These are phyloP conservation scores for Eulimnadia texana DNA, from an alignment of 1,140 invertebrate genomes.

Conservation along the genomic window DNA sequence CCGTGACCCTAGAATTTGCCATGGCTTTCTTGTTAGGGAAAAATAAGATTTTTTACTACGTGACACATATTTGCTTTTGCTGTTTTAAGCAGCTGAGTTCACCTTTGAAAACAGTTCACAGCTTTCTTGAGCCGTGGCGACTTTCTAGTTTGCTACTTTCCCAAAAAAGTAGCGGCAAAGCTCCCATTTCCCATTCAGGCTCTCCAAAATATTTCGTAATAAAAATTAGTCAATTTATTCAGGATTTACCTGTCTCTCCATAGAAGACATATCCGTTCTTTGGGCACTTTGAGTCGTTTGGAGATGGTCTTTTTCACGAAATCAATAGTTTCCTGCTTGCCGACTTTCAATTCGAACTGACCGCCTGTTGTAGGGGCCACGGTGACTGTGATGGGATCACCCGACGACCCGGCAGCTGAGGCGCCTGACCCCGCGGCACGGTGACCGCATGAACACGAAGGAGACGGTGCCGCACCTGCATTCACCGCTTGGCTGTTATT, in stretches of 20 bases:
- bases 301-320: constrained; percentile 79
- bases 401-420: neutral
- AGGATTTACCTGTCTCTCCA: constrained; percentile 66
- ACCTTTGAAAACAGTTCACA: no score
- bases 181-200: no score
- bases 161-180: no score
- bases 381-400: neutral
- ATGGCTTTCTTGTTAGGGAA: no score
- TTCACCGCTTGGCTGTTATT: constrained; percentile 9
- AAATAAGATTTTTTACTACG: no score
- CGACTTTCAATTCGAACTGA: constrained; percentile 65
- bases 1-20: no score
- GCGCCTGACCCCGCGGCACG: constrained; percentile 5
- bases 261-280: constrained; percentile 78
- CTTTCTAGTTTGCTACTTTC: no score
- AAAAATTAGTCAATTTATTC: no score
- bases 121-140: no score
- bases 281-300: constrained; percentile 78
- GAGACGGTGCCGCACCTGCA: neutral
- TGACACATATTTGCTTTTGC: no score
- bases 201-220: no score
- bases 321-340: constrained; percentile 62
- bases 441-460: constrained; percentile 15
- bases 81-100: no score
- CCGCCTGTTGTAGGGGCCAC: constrained; percentile 70